Evolutionary conservation across 2,113 vertebrate genomes (phyloP).

Genomic region (Typhlomys cinereus): DNA sequence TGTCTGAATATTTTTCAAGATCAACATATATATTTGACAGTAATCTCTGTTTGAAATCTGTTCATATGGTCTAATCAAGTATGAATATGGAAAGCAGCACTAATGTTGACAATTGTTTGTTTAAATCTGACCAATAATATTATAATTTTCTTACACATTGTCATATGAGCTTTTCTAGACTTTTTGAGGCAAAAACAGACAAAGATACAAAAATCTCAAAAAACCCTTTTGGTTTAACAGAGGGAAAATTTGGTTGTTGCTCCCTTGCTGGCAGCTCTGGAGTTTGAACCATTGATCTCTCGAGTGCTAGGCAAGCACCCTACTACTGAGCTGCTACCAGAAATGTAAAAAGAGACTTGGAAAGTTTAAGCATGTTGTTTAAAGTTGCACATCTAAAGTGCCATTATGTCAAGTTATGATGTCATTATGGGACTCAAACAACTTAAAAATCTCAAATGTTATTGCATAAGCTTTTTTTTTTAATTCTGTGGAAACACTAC

Average conservation of each 20-base stretch:
- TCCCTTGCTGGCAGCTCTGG: too few species aligned
- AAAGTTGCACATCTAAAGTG: neutral
- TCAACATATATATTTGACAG: neutral
- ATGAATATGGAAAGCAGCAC: neutral
- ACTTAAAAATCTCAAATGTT: slow-evolving; percentile 56
- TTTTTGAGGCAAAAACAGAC: neutral
- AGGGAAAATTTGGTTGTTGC: slow-evolving; percentile 20
- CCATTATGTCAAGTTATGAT: slow-evolving; percentile 28
- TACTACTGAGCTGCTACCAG: too few species aligned
- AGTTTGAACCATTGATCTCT: too few species aligned
- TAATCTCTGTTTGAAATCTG: slow-evolving; percentile 37
- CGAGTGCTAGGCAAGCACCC: too few species aligned
- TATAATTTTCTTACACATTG: neutral
- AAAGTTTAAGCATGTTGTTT: slow-evolving; percentile 37
- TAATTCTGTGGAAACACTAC: neutral
- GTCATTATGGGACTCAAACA: slow-evolving; percentile 44
- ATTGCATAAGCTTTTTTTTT: slow-evolving; percentile 33
- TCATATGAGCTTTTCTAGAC: neutral
- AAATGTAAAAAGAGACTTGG: too few species aligned
- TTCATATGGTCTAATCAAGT: neutral
- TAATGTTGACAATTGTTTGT: neutral
- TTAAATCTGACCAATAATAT: neutral
- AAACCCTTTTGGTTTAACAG: neutral
- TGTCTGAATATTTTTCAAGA: neutral
- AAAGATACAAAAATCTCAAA: too few species aligned